These are phyloP conservation scores for Wiebesia pumilae DNA, from an alignment of 1,140 invertebrate species.

Conservation along the genomic window DNA sequence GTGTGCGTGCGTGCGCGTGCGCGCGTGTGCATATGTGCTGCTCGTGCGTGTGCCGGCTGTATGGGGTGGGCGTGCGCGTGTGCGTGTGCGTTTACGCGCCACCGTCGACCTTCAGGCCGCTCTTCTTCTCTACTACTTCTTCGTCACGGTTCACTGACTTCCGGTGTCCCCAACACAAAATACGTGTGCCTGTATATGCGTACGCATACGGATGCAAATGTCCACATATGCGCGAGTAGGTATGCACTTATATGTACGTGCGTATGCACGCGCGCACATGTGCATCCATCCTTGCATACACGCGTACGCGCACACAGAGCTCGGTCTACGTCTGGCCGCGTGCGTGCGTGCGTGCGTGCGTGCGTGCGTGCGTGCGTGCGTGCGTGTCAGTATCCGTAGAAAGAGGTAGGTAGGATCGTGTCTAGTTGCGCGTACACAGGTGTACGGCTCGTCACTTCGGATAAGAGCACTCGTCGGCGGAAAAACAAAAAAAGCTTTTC, in stretches of 20 bases:
- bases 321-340: too few species aligned
- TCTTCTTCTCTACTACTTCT: not conserved
- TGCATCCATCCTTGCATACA: not conserved
- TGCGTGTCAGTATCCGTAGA: not conserved
- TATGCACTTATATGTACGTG: not conserved
- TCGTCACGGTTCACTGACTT: conserved; percentile 44
- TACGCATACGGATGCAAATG: not conserved
- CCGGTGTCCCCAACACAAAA: conserved; percentile 27
- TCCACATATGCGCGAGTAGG: not conserved
- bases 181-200: not conserved
- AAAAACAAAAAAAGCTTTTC: not conserved
- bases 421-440: too few species aligned
- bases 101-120: not conserved
- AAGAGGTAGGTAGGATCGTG: too few species aligned
- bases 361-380: not conserved
- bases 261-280: not conserved
- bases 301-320: not conserved
- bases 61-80: too few species aligned
- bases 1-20: not conserved
- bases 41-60: not conserved
- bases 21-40: not conserved
- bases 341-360: too few species aligned
- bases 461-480: not conserved
- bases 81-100: not conserved
- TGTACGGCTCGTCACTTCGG: too few species aligned